Percentiles rank a stretch among this genome's conserved stretches.
These are phyloP conservation scores for Porites rus DNA, from an alignment of 92 coral and sea anemone species.

Conservation along the genomic window DNA sequence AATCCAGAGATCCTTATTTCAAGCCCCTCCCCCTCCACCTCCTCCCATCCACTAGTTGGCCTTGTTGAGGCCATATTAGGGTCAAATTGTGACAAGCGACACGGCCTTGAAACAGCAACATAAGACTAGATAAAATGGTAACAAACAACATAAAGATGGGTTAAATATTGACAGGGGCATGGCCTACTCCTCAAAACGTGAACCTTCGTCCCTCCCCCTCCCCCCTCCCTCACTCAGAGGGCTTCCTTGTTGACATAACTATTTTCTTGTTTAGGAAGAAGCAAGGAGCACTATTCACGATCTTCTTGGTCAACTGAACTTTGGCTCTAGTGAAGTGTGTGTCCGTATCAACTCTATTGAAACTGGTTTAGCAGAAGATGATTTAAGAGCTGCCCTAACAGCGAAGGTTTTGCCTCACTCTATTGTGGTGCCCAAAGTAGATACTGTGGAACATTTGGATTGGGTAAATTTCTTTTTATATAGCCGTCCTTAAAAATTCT, in stretches of 20 bases:
- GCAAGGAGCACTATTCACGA: conserved; percentile 80
- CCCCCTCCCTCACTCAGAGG: too few species aligned
- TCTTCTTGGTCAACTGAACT: conserved; percentile 75
- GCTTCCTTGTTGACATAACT: neutral
- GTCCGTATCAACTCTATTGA: conserved; percentile 89
- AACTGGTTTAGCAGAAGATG: conserved; percentile 91
- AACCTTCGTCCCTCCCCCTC: too few species aligned
- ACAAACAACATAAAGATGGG: too few species aligned
- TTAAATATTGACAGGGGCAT: too few species aligned
- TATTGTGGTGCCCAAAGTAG: conserved; percentile 95
- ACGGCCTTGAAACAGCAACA: too few species aligned
- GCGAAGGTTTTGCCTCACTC: conserved; percentile 84
- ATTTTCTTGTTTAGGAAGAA: conserved; percentile 68
- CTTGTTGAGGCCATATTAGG: too few species aligned
- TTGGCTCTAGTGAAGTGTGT: conserved; percentile 94
- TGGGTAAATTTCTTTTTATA: conserved; percentile 71
- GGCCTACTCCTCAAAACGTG: too few species aligned
- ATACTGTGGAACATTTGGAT: conserved; percentile 78
- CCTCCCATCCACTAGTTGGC: too few species aligned
- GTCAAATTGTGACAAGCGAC: too few species aligned
- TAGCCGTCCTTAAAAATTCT: too few species aligned
- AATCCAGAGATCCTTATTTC: neutral
- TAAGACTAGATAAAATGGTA: too few species aligned
- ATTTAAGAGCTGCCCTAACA: conserved; percentile 74
- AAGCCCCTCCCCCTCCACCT: neutral